Percentiles rank a stretch among this genome's conserved stretches.
Evolutionary conservation across 2,797 vertebrate genomes (phyloP).

Genomic region (Danio choprae): DNA sequence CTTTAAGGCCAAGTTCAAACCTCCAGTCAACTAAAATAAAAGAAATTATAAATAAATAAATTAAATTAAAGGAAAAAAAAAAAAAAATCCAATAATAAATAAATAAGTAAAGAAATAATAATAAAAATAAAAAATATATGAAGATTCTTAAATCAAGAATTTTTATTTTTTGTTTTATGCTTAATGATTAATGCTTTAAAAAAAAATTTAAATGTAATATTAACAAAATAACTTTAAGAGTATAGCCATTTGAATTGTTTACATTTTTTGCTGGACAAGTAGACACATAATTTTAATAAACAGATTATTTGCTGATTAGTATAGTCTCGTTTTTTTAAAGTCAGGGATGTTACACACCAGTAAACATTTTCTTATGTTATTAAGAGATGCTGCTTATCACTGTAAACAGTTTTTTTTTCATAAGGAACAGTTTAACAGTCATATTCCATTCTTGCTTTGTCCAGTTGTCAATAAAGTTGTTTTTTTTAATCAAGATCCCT

Average conservation of each 20-base stretch:
- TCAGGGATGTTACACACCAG: constrained; percentile 1
- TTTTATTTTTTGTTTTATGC: not conserved
- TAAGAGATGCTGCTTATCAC: not conserved
- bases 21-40: too few species aligned
- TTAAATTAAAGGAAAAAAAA: too few species aligned
- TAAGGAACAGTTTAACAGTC: not conserved
- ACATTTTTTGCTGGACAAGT: not conserved
- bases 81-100: too few species aligned
- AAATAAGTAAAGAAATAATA: too few species aligned
- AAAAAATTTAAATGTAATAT: too few species aligned
- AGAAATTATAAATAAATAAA: too few species aligned
- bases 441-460: not conserved
- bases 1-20: constrained; percentile 11
- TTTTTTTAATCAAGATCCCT: not conserved
- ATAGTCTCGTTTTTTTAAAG: not conserved
- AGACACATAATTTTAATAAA: constrained; percentile 5
- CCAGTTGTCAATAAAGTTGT: not conserved
- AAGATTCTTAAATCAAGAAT: too few species aligned
- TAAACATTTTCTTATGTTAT: not conserved
- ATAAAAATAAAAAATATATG: too few species aligned
- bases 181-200: not conserved
- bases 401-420: not conserved
- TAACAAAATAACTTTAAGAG: too few species aligned
- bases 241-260: not conserved
- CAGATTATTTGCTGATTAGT: not conserved